Evolutionary conservation across 2,797 vertebrate species (phyloP), one percentile per base, ranked within the genome.

Genomic region (Parauchenoglanis punctatus): DNA sequence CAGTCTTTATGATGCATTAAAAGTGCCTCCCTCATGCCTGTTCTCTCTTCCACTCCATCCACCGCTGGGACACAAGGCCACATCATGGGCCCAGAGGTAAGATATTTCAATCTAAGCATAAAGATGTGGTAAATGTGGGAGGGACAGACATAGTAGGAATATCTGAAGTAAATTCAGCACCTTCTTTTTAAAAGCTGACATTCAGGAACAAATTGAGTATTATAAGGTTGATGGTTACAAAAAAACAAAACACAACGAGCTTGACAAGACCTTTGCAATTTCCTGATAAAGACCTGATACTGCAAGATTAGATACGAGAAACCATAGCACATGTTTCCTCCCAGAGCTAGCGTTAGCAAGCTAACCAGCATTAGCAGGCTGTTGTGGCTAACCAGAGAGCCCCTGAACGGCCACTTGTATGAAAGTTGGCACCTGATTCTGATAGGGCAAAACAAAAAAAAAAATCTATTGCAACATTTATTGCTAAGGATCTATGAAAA

Each of bases 1-100:
- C 91, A 89, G 93, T 92, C 46, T 75, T 76, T 40, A 17, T 31
- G 76, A 85, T 90, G 86, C 87, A 59, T 86, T 92, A 75, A 91
- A 90, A 89, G 58, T 86, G 84, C 81, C 91, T 89, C 88, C 63
- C 20, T 23, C 88, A 89, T 81, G 87, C 81, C 88, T 89, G 70
- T 67, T 73, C 87, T 83, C n/a, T 70, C 8, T 54, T 80, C 85
- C 56, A 63, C 56, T 85, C 72, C 75, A 86, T 83, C 78, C 31
- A 84, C 61, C 73, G 72, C 77, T 85, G 56, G 2, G 40, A 46
- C 76, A 82, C 23, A 65, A 46, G 12, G 59, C 86, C 86, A 89
- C 52, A 90, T 91, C 91, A 87, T 7, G 25, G 81, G 63, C 84
- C 84, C 70, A 59, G 80, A 89, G 85, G 78, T 54, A 61, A 85